Conservation (phyloP, 2,888 invertebrate genomes). For the Eilema depressum region DNA sequence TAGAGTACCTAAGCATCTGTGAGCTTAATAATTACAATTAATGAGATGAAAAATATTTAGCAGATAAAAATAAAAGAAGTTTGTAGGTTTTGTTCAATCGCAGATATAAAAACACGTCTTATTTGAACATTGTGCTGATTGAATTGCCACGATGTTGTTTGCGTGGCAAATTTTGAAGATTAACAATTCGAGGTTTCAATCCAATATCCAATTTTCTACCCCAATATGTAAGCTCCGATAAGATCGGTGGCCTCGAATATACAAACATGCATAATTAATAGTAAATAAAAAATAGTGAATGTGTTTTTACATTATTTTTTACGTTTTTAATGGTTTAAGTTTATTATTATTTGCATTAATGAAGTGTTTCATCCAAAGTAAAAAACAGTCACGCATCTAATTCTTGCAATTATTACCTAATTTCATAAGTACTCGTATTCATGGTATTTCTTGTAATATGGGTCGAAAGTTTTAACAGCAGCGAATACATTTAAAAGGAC, state of each 20-base stretch:
- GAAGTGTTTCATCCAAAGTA: background rate
- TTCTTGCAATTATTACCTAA: background rate
- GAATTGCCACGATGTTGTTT: background rate
- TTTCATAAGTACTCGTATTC: background rate
- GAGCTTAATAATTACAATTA: background rate
- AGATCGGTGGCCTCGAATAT: background rate
- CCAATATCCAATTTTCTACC: background rate
- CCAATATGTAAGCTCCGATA: background rate
- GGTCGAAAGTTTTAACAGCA: conserved; percentile 27
- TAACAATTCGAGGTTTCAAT: background rate
- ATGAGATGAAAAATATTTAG: background rate
- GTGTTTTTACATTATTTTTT: background rate
- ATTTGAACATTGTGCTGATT: background rate
- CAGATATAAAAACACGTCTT: background rate
- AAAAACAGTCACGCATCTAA: background rate
- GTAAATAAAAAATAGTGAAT: no score
- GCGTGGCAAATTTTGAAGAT: background rate
- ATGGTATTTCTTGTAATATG: conserved; percentile 16
- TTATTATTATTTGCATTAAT: background rate
- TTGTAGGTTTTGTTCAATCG: background rate
- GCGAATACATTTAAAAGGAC: conserved; percentile 38
- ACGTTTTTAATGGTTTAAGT: no score
- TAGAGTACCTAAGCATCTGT: no score
- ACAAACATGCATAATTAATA: background rate
- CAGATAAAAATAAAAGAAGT: background rate